phyloP scores from a whole-genome alignment of 2,888 invertebrate species.

The Monopis laevigella region DNA sequence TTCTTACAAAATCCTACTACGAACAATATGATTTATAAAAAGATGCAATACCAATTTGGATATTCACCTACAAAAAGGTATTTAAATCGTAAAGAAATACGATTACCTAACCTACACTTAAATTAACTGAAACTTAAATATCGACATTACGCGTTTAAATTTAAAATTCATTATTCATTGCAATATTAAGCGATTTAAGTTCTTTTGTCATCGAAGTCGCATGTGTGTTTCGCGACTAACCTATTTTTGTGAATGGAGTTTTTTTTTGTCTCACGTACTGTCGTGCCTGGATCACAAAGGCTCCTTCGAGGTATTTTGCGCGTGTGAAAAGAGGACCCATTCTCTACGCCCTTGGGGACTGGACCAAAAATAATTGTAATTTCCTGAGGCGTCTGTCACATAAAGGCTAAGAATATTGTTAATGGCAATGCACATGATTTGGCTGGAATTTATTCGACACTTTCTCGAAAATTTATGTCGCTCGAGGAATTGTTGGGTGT shows the following conservation, averaged over 20 bases:
- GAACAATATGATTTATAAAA: too few species aligned
- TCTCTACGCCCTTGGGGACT: constrained; percentile 50
- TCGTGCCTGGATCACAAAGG: constrained; percentile 43
- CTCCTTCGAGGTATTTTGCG: constrained; percentile 57
- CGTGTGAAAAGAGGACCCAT: constrained; percentile 58
- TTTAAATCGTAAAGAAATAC: too few species aligned
- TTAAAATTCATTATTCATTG: too few species aligned
- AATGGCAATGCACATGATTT: constrained; percentile 12
- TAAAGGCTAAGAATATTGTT: constrained; percentile 30
- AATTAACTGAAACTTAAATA: too few species aligned
- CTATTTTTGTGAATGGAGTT: constrained; percentile 62
- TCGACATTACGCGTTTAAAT: too few species aligned
- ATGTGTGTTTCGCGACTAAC: constrained; percentile 44
- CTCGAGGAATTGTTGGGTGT: too few species aligned
- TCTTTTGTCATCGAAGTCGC: not conserved
- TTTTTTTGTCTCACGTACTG: constrained; percentile 44
- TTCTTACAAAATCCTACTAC: too few species aligned
- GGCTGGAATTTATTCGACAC: constrained; percentile 27
- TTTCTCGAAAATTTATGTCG: constrained; percentile 29
- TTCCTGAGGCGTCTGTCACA: constrained; percentile 53
- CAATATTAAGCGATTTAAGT: not conserved
- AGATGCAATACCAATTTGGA: too few species aligned
- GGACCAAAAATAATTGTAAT: constrained; percentile 65
- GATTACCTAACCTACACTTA: too few species aligned
- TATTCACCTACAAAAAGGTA: too few species aligned